Evolutionary conservation across 2,113 vertebrate genomes (phyloP).

Genomic region (Heterotilapia buettikoferi): DNA sequence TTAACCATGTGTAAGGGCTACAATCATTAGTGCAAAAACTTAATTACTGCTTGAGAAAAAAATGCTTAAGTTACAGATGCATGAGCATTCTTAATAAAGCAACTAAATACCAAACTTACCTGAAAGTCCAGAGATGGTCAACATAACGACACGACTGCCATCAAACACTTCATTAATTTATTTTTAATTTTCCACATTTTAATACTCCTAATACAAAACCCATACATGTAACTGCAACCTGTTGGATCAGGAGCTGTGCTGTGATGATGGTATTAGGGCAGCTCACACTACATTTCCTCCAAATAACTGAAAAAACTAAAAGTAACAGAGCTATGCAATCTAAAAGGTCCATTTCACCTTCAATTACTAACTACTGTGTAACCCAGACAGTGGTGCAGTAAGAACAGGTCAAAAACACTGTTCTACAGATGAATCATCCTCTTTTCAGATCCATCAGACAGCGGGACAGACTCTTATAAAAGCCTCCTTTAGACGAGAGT

Average conservation of each 20-base stretch:
- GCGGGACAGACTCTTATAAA: not conserved
- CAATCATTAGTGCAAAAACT: not conserved
- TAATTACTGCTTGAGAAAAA: not conserved
- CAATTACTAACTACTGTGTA: not conserved
- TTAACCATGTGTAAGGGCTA: not conserved
- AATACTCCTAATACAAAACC: not conserved
- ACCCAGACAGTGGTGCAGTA: slow-evolving; percentile 27
- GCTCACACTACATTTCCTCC: not conserved
- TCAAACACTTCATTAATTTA: not conserved
- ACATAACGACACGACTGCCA: not conserved
- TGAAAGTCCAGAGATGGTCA: not conserved
- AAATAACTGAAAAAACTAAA: not conserved
- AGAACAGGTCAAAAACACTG: slow-evolving; percentile 45
- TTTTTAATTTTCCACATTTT: not conserved
- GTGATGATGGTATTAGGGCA: slow-evolving; percentile 2
- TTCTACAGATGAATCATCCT: slow-evolving; percentile 35
- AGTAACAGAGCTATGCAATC: not conserved
- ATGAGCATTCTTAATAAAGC: not conserved
- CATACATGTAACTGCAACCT: not conserved
- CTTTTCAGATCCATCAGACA: slow-evolving; percentile 38
- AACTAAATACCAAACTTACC: not conserved
- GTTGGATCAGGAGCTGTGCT: not conserved
- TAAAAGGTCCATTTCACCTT: slow-evolving; percentile 4
- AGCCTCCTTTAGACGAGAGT: slow-evolving; percentile 19
- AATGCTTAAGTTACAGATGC: not conserved